Evolutionary conservation across 2,888 invertebrate species (phyloP).

Genomic region (Cheilosia soror): DNA sequence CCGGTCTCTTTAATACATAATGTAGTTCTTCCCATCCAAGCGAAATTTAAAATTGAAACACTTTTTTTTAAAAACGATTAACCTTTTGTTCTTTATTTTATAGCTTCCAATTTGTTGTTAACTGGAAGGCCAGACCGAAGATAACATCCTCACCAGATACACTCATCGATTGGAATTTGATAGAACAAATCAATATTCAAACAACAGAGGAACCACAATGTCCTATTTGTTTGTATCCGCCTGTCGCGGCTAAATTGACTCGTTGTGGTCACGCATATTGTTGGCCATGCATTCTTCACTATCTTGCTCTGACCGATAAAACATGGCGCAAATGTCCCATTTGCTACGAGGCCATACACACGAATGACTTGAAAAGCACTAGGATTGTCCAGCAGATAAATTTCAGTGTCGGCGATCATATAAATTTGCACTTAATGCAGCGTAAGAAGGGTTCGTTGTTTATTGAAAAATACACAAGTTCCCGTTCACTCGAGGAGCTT

Average conservation of each 20-base stretch:
- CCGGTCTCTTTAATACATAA: no score
- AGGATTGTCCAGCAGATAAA: constrained; percentile 80
- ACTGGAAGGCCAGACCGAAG: constrained; percentile 90
- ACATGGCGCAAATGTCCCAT: constrained; percentile 95
- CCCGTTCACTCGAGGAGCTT: constrained; percentile 39
- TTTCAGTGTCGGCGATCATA: constrained; percentile 86
- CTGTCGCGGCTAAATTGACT: constrained; percentile 95
- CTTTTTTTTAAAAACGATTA: neutral
- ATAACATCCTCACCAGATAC: constrained; percentile 91
- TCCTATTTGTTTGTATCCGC: constrained; percentile 95
- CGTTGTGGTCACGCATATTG: constrained; percentile 98
- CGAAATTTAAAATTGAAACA: no score
- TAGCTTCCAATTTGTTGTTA: constrained; percentile 98
- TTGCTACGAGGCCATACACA: constrained; percentile 92
- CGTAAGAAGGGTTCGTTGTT: constrained; percentile 87
- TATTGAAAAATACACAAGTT: constrained; percentile 79
- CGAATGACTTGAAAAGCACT: constrained; percentile 92
- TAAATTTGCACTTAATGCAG: constrained; percentile 93
- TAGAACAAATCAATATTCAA: constrained; percentile 94
- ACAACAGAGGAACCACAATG: constrained; percentile 90
- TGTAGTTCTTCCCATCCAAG: no score
- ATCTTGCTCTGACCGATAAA: constrained; percentile 93
- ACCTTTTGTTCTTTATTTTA: no score
- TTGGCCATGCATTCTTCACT: constrained; percentile 97
- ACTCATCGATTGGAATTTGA: constrained; percentile 94